Base-by-base conservation (phyloP, 2,113 vertebrate genomes). In the Pterocles orientalis region DNA sequence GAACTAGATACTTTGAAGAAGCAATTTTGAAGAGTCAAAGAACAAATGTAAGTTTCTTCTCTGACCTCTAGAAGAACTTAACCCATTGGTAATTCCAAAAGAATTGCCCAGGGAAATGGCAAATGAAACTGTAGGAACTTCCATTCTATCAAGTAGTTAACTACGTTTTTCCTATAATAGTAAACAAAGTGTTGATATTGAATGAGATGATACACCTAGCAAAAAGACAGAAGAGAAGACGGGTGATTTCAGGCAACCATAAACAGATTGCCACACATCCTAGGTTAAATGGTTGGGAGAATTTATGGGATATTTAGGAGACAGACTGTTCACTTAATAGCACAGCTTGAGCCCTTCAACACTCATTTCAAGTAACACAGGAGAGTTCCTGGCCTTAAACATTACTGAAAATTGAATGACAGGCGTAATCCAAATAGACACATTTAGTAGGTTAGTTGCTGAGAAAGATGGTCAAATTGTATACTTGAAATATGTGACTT, bases 241-340 rank as follows among this genome's bases (percentile, higher is more conserved):
- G 12, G 78, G 33, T 94, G 62, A 97, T 97, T 98, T 98, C 94
- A 95, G 90, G 69, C 81, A 95, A 73, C 89, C 33, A 94, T 97
- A 97, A 97, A 90, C 50, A 94, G 60, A 94, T 97, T 86, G 92
- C 91, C 62, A 90, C 53, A 41, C 61, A 80, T 86, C 2, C 9
- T 41, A 41, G 36, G 73, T 95, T 94, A 97, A 97, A 95, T 64
- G 54, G 53, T 66, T 96, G 77, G 29, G 57, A 95, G 43, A 96
- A 72, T 86, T 84, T 89, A 92, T 87, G 75, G 77, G 51, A 34
- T 90, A 70, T 64, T 92, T 93, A 92, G 83, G 80, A 93, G 84
- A 96, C 34, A 78, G 82, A 86, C 47, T 62, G 47, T 89, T 97
- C 47, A 84, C 70, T 92, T 94, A 87, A 10, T 56, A 60, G 96